Conservation (phyloP, 2,797 vertebrate species). For the Onychomys arenicola region DNA sequence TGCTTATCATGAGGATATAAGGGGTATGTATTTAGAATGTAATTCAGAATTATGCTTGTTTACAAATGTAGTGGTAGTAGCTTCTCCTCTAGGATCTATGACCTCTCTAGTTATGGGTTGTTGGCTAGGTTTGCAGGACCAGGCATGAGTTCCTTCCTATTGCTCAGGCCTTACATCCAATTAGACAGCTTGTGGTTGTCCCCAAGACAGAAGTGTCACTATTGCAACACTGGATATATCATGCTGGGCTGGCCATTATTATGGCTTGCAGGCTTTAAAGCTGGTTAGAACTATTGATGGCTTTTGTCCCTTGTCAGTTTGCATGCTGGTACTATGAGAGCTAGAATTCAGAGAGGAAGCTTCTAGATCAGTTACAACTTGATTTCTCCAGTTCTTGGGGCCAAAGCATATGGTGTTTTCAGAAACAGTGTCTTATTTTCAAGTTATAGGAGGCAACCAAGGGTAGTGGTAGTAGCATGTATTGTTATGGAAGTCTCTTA, state of each 20-base stretch:
- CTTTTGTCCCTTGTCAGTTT: not conserved
- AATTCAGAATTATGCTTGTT: not conserved
- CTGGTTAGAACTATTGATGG: not conserved
- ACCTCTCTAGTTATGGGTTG: not conserved
- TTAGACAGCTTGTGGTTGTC: not conserved
- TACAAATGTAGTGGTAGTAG: not conserved
- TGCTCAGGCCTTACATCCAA: not conserved
- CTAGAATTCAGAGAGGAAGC: not conserved
- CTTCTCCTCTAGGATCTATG: no score
- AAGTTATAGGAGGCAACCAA: not conserved
- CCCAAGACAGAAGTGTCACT: not conserved
- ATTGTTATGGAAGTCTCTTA: not conserved
- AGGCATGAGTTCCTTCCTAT: not conserved
- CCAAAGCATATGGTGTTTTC: not conserved
- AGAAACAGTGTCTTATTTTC: not conserved
- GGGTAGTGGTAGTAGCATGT: not conserved
- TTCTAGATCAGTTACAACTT: not conserved
- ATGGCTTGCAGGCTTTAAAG: not conserved
- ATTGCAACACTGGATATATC: not conserved
- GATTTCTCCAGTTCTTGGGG: not conserved
- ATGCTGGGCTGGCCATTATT: not conserved
- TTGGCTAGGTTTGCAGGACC: no score
- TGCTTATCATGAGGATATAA: not conserved
- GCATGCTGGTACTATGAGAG: not conserved
- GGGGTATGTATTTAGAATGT: not conserved